Percentiles rank a stretch among this genome's conserved stretches.
These are phyloP conservation scores for Tragelaphus scriptus DNA, from an alignment of 2,113 vertebrate genomes.

Conservation along the genomic window DNA sequence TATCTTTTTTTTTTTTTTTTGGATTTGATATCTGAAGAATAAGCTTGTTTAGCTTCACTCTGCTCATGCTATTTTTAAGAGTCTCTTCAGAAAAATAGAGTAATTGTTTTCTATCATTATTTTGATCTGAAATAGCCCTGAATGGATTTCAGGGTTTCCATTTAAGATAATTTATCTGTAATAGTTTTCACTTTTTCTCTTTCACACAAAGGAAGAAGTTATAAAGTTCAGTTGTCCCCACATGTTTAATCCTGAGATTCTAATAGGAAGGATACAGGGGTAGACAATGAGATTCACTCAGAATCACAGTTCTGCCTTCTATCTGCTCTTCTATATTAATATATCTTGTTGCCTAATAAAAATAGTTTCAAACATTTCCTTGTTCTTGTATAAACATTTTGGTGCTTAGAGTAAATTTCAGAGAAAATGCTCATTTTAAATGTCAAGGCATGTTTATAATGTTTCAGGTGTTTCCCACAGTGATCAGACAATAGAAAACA, in stretches of 20 bases:
- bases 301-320: constrained; percentile 39
- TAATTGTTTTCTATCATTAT: background rate
- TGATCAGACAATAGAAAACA: background rate
- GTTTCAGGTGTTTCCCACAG: background rate
- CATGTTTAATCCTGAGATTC: constrained; percentile 40
- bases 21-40: background rate
- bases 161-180: constrained; percentile 46
- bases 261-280: constrained; percentile 23
- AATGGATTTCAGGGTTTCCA: constrained; percentile 47
- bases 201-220: constrained; percentile 26
- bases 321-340: background rate
- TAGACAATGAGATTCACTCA: constrained; percentile 29
- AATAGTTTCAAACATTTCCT: constrained; percentile 35
- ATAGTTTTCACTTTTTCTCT: constrained; percentile 30
- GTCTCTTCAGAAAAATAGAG: constrained; percentile 13
- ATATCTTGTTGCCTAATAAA: constrained; percentile 44
- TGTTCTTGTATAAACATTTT: constrained; percentile 18
- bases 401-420: constrained; percentile 38
- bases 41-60: background rate
- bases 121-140: constrained; percentile 5
- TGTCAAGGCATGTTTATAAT: background rate
- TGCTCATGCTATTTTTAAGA: background rate
- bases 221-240: constrained; percentile 55
- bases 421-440: constrained; percentile 62
- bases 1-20: background rate